These are phyloP conservation scores for Molanna angustata DNA, from an alignment of 2,888 invertebrate genomes.

Conservation along the genomic window DNA sequence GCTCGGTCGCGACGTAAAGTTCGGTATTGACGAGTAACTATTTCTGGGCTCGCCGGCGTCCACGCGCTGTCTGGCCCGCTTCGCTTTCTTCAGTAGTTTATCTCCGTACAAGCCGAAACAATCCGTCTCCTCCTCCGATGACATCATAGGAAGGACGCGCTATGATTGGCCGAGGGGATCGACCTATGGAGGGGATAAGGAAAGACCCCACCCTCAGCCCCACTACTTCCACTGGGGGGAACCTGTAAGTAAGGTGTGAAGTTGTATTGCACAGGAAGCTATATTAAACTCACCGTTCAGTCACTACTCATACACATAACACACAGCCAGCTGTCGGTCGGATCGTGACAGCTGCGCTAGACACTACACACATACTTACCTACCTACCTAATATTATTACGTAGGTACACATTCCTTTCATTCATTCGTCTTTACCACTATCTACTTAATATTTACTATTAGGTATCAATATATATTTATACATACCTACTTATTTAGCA, in stretches of 20 bases:
- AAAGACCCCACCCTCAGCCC: constrained; percentile 40
- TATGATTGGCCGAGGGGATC: constrained; percentile 77
- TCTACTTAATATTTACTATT: too few relatives aligned
- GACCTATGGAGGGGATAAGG: constrained; percentile 52
- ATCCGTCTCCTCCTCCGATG: constrained; percentile 95
- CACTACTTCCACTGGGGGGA: constrained; percentile 23
- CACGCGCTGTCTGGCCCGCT: constrained; percentile 93
- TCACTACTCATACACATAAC: neutral
- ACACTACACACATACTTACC: constrained; percentile 1
- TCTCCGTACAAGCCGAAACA: constrained; percentile 92
- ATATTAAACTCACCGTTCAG: neutral
- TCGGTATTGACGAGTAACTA: constrained; percentile 81
- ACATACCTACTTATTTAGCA: too few relatives aligned
- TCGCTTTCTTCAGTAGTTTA: constrained; percentile 89
- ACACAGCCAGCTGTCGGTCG: constrained; percentile 15
- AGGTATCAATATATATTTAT: too few relatives aligned
- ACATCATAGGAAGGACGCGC: constrained; percentile 87
- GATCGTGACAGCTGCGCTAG: constrained; percentile 3
- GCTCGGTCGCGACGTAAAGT: constrained; percentile 74
- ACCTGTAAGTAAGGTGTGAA: constrained; percentile 26
- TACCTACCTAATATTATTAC: too few relatives aligned
- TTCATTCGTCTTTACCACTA: too few relatives aligned
- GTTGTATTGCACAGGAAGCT: constrained; percentile 2
- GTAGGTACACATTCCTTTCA: too few relatives aligned
- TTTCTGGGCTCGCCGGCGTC: constrained; percentile 95